Evolutionary conservation across 1,140 invertebrate genomes (phyloP), one percentile per base, ranked within the genome.

Genomic region (Aphidius ervi): DNA sequence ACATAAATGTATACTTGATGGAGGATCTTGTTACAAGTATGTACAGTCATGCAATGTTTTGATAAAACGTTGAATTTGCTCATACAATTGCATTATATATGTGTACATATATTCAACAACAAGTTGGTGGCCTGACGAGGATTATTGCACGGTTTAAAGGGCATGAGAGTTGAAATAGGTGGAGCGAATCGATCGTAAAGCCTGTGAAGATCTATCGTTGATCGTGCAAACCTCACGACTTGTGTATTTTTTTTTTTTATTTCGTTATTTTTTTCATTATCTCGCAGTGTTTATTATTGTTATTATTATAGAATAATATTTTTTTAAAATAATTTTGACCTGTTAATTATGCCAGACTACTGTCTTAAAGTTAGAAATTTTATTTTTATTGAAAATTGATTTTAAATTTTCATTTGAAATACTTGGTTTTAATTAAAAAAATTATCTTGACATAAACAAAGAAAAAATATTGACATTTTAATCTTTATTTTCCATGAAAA

Each of bases 101-200:
- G 52, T 54, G 23, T 31, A 31, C 23, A 31, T 31, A 54, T 54
- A 54, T 54, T 54, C 40, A 54, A 54, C 40, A n/a, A 23, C 49
- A 39, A 39, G 40, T 39, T 54, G 41, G 40, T 41, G 16, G 52
- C 52, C 52, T 54, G 52, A 54, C 52, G 52, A 54, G 52, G 10
- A 40, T 39, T 16, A 52, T 23, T n/a, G 49, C 31, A 54, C 10
- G 39, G 52, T 47, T 59, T 52, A 59, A 59, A 59, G 57, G 57
- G 57, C 57, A 59, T 59, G 57, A 47, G 57, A 59, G 57, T 59
- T 59, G 57, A 59, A 59, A 59, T 50, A 59, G 57, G 57, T 59
- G 57, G 47, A 59, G 57, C 46, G 57, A 59, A 50, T 56, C 54
- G 54, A 56, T 46, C 54, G 45, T 56, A 56, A 56, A 56, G 42